A percentile compares a stretch with the other conserved stretches of the same genome.
These are phyloP conservation scores for Paelopatides confundens DNA, from an alignment of 53 echinoderm and acorn worm species.

Conservation along the genomic window DNA sequence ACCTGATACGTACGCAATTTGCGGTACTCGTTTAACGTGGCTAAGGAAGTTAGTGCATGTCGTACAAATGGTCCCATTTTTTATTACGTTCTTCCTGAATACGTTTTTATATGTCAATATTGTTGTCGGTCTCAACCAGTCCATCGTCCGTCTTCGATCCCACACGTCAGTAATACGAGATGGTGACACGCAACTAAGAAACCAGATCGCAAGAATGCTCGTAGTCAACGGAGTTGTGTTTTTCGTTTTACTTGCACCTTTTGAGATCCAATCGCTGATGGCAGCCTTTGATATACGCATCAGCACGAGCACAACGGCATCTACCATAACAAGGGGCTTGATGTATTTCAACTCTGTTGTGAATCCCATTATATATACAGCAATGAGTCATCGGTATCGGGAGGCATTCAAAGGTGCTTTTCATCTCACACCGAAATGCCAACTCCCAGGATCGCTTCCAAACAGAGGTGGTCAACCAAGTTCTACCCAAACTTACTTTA, in stretches of 20 bases:
- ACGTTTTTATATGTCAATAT: slow-evolving; percentile 72
- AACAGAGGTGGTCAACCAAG: slow-evolving; percentile 41
- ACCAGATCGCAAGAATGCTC: slow-evolving; percentile 66
- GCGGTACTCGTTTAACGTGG: slow-evolving; percentile 39
- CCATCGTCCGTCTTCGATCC: slow-evolving; percentile 70
- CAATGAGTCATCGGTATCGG: slow-evolving; percentile 84
- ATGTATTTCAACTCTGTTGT: slow-evolving; percentile 90
- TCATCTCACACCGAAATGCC: slow-evolving; percentile 43
- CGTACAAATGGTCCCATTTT: slow-evolving; percentile 86
- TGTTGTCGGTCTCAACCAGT: slow-evolving; percentile 71
- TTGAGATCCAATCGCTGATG: slow-evolving; percentile 58
- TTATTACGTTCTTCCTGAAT: slow-evolving; percentile 73
- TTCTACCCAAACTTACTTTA: slow-evolving; percentile 62
- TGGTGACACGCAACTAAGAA: slow-evolving; percentile 60
- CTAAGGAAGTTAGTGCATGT: slow-evolving; percentile 59
- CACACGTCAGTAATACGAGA: slow-evolving; percentile 63
- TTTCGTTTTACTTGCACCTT: slow-evolving; percentile 63
- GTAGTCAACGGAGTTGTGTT: slow-evolving; percentile 67
- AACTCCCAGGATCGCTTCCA: slow-evolving; percentile 20
- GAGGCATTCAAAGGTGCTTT: slow-evolving; percentile 90
- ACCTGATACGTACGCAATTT: slow-evolving; percentile 48
- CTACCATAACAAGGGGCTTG: slow-evolving; percentile 59
- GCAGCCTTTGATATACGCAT: not conserved
- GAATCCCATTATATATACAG: slow-evolving; percentile 92
- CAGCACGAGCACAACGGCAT: not conserved